phyloP scores from a whole-genome alignment of 2,797 vertebrate species.

The Spondyliosoma cantharus region DNA sequence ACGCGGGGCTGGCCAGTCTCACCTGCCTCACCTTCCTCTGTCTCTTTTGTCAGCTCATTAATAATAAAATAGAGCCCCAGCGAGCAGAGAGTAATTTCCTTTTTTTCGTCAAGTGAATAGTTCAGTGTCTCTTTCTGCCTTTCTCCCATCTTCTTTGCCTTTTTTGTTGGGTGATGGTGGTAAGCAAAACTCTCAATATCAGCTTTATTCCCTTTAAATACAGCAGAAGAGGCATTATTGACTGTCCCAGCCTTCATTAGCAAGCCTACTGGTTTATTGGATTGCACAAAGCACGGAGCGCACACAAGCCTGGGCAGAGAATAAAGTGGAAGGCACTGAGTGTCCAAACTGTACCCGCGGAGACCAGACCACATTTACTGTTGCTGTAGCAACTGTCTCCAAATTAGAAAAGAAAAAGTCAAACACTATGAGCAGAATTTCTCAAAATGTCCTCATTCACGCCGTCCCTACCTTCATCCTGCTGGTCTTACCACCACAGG shows the following conservation, averaged over 20 bases:
- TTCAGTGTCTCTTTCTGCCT: constrained; percentile 6
- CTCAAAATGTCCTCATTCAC: constrained; percentile 26
- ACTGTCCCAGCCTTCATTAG: constrained; percentile 30
- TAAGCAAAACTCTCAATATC: constrained; percentile 8
- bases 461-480: not conserved
- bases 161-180: not conserved
- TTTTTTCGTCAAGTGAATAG: constrained; percentile 1
- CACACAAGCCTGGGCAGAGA: constrained; percentile 6
- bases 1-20: constrained; percentile 28
- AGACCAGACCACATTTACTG: constrained; percentile 60
- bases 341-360: constrained; percentile 59
- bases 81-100: not conserved
- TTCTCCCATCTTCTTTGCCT: not conserved
- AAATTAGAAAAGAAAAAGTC: constrained; percentile 42
- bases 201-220: constrained; percentile 5
- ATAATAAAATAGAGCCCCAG: constrained; percentile 37
- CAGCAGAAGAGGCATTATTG: constrained; percentile 6
- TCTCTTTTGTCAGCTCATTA: constrained; percentile 44
- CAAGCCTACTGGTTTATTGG: constrained; percentile 12
- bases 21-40: constrained; percentile 39
- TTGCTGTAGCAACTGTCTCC: constrained; percentile 68
- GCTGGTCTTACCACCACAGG: not conserved
- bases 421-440: constrained; percentile 48
- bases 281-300: constrained; percentile 22
- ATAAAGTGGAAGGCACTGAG: constrained; percentile 38